Percentiles rank a stretch among this genome's conserved stretches.
Conservation (phyloP, 2,888 invertebrate species). For the Mythimna loreyi region DNA sequence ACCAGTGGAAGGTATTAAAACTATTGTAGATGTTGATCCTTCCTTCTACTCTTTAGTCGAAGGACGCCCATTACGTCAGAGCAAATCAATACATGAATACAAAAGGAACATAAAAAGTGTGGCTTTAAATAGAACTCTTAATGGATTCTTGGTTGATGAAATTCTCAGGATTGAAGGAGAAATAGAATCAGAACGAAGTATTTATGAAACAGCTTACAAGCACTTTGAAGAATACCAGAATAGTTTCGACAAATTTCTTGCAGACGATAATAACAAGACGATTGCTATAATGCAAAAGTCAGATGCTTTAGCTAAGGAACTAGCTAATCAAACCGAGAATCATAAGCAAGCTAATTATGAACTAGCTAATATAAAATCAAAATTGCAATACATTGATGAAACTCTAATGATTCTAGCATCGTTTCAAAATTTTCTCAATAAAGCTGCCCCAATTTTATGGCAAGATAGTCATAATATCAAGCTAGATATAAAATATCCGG, state of each 20-base stretch:
- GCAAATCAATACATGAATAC: slow-evolving; percentile 90
- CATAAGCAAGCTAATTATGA: slow-evolving; percentile 83
- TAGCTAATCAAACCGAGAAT: slow-evolving; percentile 82
- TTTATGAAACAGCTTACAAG: slow-evolving; percentile 80
- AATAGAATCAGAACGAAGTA: slow-evolving; percentile 80
- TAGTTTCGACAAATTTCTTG: slow-evolving; percentile 87
- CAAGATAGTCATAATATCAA: slow-evolving; percentile 77
- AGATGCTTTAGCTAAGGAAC: slow-evolving; percentile 81
- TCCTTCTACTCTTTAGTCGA: slow-evolving; percentile 91
- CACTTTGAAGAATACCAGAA: slow-evolving; percentile 85
- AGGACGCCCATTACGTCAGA: slow-evolving; percentile 91
- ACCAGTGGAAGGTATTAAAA: slow-evolving; percentile 78
- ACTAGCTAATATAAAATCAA: slow-evolving; percentile 83
- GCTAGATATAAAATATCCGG: slow-evolving; percentile 73
- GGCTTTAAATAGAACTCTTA: slow-evolving; percentile 80
- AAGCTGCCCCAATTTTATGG: slow-evolving; percentile 85
- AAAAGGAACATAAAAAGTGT: slow-evolving; percentile 87
- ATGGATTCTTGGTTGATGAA: slow-evolving; percentile 84
- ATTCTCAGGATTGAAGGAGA: slow-evolving; percentile 84
- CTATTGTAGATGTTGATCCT: slow-evolving; percentile 92
- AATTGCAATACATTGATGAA: slow-evolving; percentile 85
- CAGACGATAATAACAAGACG: slow-evolving; percentile 86
- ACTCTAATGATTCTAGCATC: slow-evolving; percentile 83
- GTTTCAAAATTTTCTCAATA: slow-evolving; percentile 85
- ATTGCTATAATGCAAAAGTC: slow-evolving; percentile 87